phyloP scores from a whole-genome alignment of 2,113 vertebrate species.

The Girardinichthys multiradiatus region DNA sequence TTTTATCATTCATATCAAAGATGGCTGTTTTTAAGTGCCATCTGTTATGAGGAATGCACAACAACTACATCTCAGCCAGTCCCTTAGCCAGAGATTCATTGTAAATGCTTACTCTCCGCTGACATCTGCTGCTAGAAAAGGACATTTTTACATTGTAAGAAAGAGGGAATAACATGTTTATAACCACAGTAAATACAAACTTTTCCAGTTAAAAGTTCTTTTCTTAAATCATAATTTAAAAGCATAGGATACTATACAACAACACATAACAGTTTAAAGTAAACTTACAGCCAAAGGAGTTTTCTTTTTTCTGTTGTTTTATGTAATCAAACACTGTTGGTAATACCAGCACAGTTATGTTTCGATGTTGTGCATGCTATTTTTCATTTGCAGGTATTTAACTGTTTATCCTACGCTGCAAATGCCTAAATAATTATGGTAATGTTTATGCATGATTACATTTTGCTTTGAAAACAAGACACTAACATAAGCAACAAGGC shows the following conservation, averaged over 20 bases:
- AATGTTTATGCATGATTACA: neutral
- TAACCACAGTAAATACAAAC: neutral
- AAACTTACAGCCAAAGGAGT: neutral
- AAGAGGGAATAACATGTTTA: neutral
- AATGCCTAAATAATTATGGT: neutral
- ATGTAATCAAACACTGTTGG: neutral
- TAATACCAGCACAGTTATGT: neutral
- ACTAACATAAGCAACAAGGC: neutral
- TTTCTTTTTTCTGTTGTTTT: neutral
- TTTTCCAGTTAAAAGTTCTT: neutral
- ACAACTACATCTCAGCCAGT: slow-evolving; percentile 35
- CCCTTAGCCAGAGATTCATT: slow-evolving; percentile 4
- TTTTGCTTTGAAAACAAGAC: neutral
- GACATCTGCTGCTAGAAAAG: slow-evolving; percentile 60
- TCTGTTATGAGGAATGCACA: slow-evolving; percentile 52
- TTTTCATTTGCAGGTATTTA: neutral
- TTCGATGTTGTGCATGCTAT: neutral
- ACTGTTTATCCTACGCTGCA: neutral
- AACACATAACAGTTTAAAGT: neutral
- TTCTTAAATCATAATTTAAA: no score
- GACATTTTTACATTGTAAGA: neutral
- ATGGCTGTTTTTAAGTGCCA: slow-evolving; percentile 61
- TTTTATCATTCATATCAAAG: slow-evolving; percentile 42
- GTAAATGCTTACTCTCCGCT: slow-evolving; percentile 37
- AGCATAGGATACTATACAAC: no score